Base-by-base conservation (phyloP, 2,113 vertebrate genomes). In the Phaethon lepturus region DNA sequence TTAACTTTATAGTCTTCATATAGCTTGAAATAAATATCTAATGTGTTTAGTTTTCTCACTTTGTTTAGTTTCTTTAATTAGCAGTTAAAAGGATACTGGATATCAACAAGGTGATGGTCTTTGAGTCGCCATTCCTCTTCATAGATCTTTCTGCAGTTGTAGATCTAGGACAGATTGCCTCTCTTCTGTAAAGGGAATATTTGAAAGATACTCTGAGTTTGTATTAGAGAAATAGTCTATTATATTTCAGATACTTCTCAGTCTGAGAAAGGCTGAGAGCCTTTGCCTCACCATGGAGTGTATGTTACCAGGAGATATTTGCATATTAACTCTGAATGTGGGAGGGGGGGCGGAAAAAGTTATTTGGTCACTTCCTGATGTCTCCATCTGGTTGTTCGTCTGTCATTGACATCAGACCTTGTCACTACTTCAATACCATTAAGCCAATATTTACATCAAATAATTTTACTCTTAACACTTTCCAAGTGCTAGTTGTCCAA, bases 221-320 rank as follows among this genome's bases (percentile, higher is more conserved):
- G 13, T 23, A 1, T 24, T 19, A 3, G 44, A 24, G 62, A 69
- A 69, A 52, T 4, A n/a, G 33, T 9, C 1, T 11, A 0, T 59
- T 71, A 2, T 11, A 8, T 28, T 86, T 52, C 19, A 10, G 68
- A 14, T 50, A 4, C 28, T 29, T 25, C 45, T 72, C 44, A 38
- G 42, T 31, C 80, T 52, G 35, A 33, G 66, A 14, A 40, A 33
- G 62, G 15, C 8, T 17, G 44, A 56, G 45, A 71, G 55, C 56
- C 50, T 33, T 47, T 16, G 10, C 55, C 56, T 63, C 8, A 6
- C 55, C 2, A 0, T 13, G 53, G 50, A 38, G 47, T 7, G 15
- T 14, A 47, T 16, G 64, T 20, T 29, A 18, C 40, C n/a, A 35
- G 63, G 19, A 56, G 69, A 14, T 63, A 16, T 44, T 62, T 49